Conservation (phyloP, 2,888 invertebrate genomes). For the Myathropa florea region DNA sequence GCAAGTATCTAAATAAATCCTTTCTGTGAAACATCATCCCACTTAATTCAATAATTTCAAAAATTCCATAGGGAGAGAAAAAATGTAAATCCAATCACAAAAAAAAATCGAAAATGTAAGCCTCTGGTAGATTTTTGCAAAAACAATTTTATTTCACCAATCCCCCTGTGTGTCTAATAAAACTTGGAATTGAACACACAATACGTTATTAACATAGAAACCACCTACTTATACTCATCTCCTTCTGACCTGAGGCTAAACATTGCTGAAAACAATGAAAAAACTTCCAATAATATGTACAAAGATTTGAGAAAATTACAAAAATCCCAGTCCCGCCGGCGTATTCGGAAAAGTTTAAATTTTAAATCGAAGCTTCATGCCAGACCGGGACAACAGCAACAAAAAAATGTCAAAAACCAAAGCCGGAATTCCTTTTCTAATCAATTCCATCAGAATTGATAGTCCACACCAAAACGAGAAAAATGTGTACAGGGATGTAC, state of each 20-base stretch:
- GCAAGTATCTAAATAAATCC: no score
- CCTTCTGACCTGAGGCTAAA: not conserved
- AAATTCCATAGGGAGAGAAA: not conserved
- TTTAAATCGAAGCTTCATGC: slow-evolving; percentile 16
- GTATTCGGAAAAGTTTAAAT: slow-evolving; percentile 23
- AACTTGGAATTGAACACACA: no score
- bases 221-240: slow-evolving; percentile 35
- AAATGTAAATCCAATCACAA: slow-evolving; percentile 12
- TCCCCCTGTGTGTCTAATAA: slow-evolving; percentile 38
- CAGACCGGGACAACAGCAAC: not conserved
- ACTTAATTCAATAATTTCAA: no score
- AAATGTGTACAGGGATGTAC: not conserved
- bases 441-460: slow-evolving; percentile 39
- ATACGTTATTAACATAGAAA: no score
- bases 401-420: slow-evolving; percentile 12
- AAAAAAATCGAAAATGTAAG: no score
- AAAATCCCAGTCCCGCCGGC: not conserved
- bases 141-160: slow-evolving; percentile 30
- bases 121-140: slow-evolving; percentile 16
- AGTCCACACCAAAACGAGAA: slow-evolving; percentile 9
- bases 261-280: not conserved
- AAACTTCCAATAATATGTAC: not conserved
- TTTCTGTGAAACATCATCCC: not conserved
- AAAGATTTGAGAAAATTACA: no score
- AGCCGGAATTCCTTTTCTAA: slow-evolving; percentile 10